phyloP scores from a whole-genome alignment of 2,797 vertebrate genomes.

The Craterocephalus amniculus region DNA sequence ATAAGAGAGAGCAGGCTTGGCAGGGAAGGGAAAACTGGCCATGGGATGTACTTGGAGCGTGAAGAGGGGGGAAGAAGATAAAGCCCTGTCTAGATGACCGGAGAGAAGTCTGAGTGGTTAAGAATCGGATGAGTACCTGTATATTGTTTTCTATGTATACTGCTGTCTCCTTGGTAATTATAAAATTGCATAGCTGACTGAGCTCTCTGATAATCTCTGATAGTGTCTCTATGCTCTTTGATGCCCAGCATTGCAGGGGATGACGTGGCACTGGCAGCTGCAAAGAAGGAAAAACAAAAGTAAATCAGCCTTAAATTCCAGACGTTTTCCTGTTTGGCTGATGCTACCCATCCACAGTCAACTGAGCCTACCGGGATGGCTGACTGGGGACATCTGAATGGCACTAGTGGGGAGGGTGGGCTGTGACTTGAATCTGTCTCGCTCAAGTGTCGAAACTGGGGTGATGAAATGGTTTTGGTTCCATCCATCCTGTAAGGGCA shows the following conservation, averaged over 20 bases:
- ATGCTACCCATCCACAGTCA: constrained; percentile 17
- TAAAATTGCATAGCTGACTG: constrained; percentile 97
- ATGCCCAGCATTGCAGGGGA: constrained; percentile 95
- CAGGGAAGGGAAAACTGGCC: constrained; percentile 38
- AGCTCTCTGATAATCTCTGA: constrained; percentile 90
- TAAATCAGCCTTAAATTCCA: constrained; percentile 51
- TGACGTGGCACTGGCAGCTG: constrained; percentile 95
- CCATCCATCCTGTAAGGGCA: constrained; percentile 91
- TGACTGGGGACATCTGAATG: constrained; percentile 94
- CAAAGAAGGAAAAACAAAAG: constrained; percentile 24
- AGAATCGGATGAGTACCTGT: constrained; percentile 83
- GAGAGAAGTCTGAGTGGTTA: constrained; percentile 25
- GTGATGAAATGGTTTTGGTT: constrained; percentile 99
- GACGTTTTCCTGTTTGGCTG: constrained; percentile 50
- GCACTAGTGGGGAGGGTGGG: constrained; percentile 90
- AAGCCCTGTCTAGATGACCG: constrained; percentile 32
- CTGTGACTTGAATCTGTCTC: constrained; percentile 95
- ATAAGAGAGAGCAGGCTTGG: constrained; percentile 47
- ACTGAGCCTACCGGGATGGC: constrained; percentile 88
- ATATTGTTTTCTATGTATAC: constrained; percentile 90
- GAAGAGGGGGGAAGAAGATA: constrained; percentile 50
- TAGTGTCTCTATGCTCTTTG: constrained; percentile 86
- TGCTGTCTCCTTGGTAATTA: constrained; percentile 92
- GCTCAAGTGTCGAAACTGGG: constrained; percentile 94
- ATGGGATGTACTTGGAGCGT: constrained; percentile 48